Evolutionary conservation across 2,113 vertebrate species (phyloP).

Genomic region (Theristicus caerulescens): DNA sequence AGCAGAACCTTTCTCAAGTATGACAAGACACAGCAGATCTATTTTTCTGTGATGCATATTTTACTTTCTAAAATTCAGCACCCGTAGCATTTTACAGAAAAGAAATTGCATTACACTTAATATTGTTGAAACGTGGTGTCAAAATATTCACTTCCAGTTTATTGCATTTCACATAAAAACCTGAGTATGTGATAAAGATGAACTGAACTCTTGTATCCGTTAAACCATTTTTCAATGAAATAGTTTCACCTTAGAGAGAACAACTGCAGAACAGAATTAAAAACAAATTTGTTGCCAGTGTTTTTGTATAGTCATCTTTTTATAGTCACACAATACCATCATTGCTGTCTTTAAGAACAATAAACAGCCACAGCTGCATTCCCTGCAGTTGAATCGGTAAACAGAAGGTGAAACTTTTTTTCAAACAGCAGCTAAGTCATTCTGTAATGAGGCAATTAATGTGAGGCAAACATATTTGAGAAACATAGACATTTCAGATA

Average conservation of each 20-base stretch:
- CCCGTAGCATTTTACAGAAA: neutral
- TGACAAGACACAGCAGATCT: neutral
- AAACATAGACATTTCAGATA: neutral
- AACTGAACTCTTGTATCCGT: neutral
- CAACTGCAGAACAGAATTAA: neutral
- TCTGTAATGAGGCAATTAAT: neutral
- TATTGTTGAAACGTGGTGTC: neutral
- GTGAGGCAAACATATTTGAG: neutral
- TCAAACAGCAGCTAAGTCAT: neutral
- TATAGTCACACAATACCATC: neutral
- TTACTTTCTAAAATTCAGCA: neutral
- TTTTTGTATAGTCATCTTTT: neutral
- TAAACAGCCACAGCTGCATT: neutral
- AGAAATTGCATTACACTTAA: neutral
- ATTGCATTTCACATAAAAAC: neutral
- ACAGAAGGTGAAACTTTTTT: neutral
- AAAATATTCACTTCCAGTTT: neutral
- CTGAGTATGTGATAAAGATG: neutral
- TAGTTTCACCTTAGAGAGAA: neutral
- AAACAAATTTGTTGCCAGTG: neutral
- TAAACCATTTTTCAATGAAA: neutral
- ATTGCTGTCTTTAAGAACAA: neutral
- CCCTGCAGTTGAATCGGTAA: neutral
- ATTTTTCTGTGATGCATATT: neutral
- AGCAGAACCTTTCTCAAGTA: neutral